Percentiles rank a stretch among this genome's conserved stretches.
Evolutionary conservation across 1,140 invertebrate genomes (phyloP).

Genomic region (Lucilia cuprina): DNA sequence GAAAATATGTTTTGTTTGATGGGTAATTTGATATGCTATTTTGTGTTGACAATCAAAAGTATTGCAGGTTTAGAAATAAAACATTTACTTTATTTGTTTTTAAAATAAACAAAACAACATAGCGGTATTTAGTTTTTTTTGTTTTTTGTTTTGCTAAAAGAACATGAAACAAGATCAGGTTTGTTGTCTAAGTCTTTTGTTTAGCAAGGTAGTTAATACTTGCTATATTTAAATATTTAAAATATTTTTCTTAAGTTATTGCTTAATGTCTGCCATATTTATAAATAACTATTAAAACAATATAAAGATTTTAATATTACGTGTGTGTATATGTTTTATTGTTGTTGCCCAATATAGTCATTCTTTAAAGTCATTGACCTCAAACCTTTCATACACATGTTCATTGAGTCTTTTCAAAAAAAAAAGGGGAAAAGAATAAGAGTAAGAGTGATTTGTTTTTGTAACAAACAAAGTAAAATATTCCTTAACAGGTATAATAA

Average conservation of each 20-base stretch:
- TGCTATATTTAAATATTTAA: not conserved
- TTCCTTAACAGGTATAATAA: not conserved
- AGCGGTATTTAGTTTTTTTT: not conserved
- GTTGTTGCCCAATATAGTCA: not conserved
- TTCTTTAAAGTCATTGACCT: constrained; percentile 14
- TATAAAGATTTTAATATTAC: no score
- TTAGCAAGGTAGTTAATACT: not conserved
- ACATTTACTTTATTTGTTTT: not conserved
- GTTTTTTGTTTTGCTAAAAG: not conserved
- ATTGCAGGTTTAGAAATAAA: not conserved
- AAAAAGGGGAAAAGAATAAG: constrained; percentile 5
- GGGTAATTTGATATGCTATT: not conserved
- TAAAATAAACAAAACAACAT: not conserved
- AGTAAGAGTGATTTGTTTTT: constrained; percentile 27
- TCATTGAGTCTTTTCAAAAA: not conserved
- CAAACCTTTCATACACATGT: not conserved
- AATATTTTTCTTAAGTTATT: not conserved
- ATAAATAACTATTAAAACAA: not conserved
- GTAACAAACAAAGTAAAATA: not conserved
- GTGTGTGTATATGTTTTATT: no score
- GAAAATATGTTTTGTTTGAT: not conserved
- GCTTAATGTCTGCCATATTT: no score
- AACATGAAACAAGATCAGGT: not conserved
- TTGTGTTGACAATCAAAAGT: not conserved
- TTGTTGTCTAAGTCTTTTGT: constrained; percentile 24